Evolutionary conservation across 2,888 invertebrate species (phyloP), one percentile per base, ranked within the genome.

Genomic region (Temnothorax rugatulus): DNA sequence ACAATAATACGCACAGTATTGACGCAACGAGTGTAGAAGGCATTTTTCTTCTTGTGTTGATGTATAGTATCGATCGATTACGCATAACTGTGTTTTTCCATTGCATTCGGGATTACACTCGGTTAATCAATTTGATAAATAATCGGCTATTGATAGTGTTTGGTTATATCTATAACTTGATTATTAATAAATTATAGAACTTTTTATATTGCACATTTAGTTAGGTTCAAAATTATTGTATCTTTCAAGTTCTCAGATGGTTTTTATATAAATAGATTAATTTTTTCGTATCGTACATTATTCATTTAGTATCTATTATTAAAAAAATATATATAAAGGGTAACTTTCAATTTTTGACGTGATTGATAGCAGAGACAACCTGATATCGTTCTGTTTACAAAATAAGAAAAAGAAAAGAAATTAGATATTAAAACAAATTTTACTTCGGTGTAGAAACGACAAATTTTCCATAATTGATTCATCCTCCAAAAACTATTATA

Each of bases 41-140:
- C 7, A 25, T 73, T 75, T 61, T 73, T 75, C 4, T 63, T 47
- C 9, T 61, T 41, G 18, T n/a, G 0, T 13, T 47, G 13, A 25
- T 59, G 13, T 15, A 41, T 8, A 2, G 2, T 38, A 76, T 66
- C 8, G 18, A 25, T 41, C 52, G 9, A 9, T 50, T 66, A 34
- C 7, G 9, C 47, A 47, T 50, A 47, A 52, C 8, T 50, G 34
- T 41, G 11, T 75, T 75, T 76, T 66, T 52, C 21, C 50, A 13
- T 21, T 64, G 11, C 18, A 44, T 66, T 38, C 13, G 38, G 7
- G 4, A 38, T n/a, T 25, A 52, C 13, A 38, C 38, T 15, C 34
- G 47, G 8, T 50, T 66, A 76, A 38, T 21, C 38, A 76, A 64
- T 66, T 34, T 34, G 13, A 54, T 75, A 18, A 25, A 13, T 44